A percentile compares a stretch with the other conserved stretches of the same genome.
Conservation (phyloP, 2,888 invertebrate species). For the Thereva nobilitata region DNA sequence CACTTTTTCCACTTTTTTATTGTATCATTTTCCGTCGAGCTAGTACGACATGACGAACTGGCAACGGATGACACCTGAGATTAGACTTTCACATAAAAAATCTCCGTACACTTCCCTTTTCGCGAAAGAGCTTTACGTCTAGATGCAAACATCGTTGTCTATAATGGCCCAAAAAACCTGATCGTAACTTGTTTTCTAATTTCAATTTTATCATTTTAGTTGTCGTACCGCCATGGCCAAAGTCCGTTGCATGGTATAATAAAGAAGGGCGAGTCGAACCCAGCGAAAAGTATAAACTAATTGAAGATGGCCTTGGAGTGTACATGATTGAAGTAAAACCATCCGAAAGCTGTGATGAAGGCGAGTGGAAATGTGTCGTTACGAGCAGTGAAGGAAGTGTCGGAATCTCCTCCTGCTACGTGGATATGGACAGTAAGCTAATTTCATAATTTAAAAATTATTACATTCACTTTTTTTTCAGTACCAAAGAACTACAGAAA, state of each 20-base stretch:
- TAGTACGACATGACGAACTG: no score
- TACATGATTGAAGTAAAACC: slow-evolving; percentile 76
- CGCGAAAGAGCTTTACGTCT: no score
- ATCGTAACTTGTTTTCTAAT: background rate
- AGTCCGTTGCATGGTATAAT: slow-evolving; percentile 82
- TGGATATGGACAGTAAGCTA: slow-evolving; percentile 76
- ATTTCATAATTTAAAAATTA: slow-evolving; percentile 14
- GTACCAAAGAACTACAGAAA: slow-evolving; percentile 89
- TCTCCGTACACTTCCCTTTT: no score
- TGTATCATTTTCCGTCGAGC: no score
- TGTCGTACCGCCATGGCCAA: slow-evolving; percentile 84
- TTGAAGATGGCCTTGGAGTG: slow-evolving; percentile 83
- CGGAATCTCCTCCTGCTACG: slow-evolving; percentile 73
- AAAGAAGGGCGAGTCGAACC: slow-evolving; percentile 77
- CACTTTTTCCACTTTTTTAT: no score
- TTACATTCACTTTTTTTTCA: slow-evolving; percentile 52
- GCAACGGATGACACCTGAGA: no score
- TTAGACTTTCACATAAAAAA: no score
- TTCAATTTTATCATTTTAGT: slow-evolving; percentile 59
- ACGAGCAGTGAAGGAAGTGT: slow-evolving; percentile 75
- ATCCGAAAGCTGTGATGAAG: slow-evolving; percentile 80
- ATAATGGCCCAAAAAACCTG: no score
- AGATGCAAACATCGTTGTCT: no score
- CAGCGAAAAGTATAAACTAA: slow-evolving; percentile 70
- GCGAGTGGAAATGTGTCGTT: slow-evolving; percentile 89